phyloP scores from a whole-genome alignment of 2,888 invertebrate species.

The Heliconius hortense region DNA sequence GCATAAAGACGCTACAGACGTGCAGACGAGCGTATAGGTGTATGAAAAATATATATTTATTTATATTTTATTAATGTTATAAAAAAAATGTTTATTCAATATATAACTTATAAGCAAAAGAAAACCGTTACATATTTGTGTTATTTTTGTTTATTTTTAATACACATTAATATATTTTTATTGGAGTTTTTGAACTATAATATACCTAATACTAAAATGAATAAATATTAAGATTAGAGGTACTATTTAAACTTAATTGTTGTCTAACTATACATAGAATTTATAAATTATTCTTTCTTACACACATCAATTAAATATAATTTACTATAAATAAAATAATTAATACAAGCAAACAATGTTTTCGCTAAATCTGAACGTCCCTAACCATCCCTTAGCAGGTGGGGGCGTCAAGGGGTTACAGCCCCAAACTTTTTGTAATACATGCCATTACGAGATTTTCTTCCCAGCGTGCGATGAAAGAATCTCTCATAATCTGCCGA shows the following conservation, averaged over 20 bases:
- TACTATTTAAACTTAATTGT: too few relatives aligned
- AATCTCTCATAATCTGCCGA: slow-evolving; percentile 45
- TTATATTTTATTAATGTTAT: background rate
- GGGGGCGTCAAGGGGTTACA: slow-evolving; percentile 52
- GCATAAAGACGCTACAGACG: slow-evolving; percentile 36
- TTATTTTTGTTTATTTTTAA: too few relatives aligned
- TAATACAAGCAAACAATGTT: background rate
- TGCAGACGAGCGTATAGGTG: slow-evolving; percentile 31
- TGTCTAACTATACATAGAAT: too few relatives aligned
- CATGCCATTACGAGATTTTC: slow-evolving; percentile 48
- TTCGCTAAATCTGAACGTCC: slow-evolving; percentile 22
- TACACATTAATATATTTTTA: too few relatives aligned
- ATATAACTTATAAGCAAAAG: too few relatives aligned
- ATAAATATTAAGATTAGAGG: too few relatives aligned
- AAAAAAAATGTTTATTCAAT: too few relatives aligned
- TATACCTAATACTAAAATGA: too few relatives aligned
- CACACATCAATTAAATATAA: background rate
- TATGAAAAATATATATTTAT: background rate
- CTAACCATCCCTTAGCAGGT: slow-evolving; percentile 41
- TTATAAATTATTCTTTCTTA: background rate
- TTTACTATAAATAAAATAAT: background rate
- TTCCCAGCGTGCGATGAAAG: slow-evolving; percentile 48
- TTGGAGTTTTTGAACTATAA: too few relatives aligned
- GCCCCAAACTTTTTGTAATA: slow-evolving; percentile 49
- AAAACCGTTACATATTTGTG: too few relatives aligned